Evolutionary conservation across 2,888 invertebrate species (phyloP), one percentile per base, ranked within the genome.

Genomic region (Abscondita cerata): DNA sequence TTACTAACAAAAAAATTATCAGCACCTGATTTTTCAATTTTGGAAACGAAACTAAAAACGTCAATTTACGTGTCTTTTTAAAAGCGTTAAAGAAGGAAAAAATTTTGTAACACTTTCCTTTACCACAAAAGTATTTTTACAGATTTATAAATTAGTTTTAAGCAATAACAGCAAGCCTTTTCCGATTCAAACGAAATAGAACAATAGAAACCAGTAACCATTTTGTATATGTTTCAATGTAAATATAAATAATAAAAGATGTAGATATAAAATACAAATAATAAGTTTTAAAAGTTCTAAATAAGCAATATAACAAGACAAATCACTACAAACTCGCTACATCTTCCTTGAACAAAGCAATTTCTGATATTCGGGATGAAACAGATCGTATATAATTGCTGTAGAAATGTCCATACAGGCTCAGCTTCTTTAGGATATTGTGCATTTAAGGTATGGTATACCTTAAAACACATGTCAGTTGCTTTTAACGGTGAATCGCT

Each of bases 311-410:
- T 25, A 25, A 25, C 25, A 4, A 25, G 2, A 25, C 6, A 4
- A 25, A 25, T 25, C n/a, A 25, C 6, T 25, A 25, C 25, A 4
- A 25, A 25, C 25, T 4, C 6, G 2, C 4, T 25, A 4, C 25
- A 25, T 25, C 4, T 25, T 4, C 2, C 25, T 4, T 25, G n/a
- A n/a, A n/a, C 6, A 25, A 6, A 6, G 2, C 25, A 25, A 25
- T 6, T 25, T 25, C 25, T 25, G 25, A 25, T 6, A 25, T 25
- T 25, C 2, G 6, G 6, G 25, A 25, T 6, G 25, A 25, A 25
- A 25, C 25, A 2, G 25, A 25, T 2, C 64, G 64, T 33, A 13
- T 15, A 68, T 67, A 20, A n/a, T 52, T 52, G 52, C 1, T n/a
- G n/a, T n/a, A 52, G 36, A 40, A 52, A 36, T 11, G 38, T 36